Evolutionary conservation across 2,797 vertebrate species (phyloP).

Genomic region (Zalophus californianus): DNA sequence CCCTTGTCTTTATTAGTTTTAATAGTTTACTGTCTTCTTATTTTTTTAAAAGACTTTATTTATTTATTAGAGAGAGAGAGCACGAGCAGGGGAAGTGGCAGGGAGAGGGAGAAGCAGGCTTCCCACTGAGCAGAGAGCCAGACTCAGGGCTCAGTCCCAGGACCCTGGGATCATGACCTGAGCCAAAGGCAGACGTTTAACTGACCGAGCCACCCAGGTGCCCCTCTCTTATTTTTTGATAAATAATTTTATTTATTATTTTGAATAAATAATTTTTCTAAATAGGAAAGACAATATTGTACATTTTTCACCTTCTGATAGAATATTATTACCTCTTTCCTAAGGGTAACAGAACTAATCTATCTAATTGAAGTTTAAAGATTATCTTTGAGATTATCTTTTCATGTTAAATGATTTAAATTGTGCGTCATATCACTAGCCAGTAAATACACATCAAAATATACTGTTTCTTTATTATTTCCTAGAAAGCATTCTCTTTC

Average conservation of each 20-base stretch:
- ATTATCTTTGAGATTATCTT: not conserved
- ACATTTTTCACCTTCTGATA: not conserved
- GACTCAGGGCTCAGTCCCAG: not conserved
- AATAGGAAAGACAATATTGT: not conserved
- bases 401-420: slow-evolving; percentile 31
- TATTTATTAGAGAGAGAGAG: not conserved
- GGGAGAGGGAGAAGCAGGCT: not conserved
- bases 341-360: slow-evolving; percentile 7
- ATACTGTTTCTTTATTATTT: not conserved
- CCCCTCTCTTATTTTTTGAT: not conserved
- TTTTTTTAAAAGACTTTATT: not conserved
- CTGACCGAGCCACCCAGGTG: not conserved
- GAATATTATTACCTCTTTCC: not conserved
- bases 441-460: slow-evolving; percentile 32
- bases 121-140: not conserved
- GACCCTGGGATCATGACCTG: not conserved
- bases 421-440: not conserved
- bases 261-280: not conserved
- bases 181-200: not conserved
- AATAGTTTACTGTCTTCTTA: not conserved
- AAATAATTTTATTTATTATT: not conserved
- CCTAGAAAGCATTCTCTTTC: not conserved
- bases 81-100: too few species aligned
- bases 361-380: not conserved
- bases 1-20: not conserved